Conservation (phyloP, 2,797 vertebrate genomes). For the Centroberyx gerrardi region DNA sequence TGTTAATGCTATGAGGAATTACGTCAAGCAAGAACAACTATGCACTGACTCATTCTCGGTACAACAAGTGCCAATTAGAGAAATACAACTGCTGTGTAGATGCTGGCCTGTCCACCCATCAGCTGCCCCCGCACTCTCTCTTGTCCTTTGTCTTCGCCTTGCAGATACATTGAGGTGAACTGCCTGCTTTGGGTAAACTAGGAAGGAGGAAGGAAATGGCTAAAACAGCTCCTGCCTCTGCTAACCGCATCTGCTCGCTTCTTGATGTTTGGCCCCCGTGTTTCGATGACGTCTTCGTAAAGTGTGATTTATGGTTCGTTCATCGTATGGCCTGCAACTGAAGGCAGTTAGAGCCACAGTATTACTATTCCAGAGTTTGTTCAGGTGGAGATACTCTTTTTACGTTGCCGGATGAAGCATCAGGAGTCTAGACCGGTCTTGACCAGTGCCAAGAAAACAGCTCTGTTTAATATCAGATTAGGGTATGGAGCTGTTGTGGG, state of each 20-base stretch:
- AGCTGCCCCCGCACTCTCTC: slow-evolving; percentile 32
- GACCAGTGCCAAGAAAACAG: slow-evolving; percentile 20
- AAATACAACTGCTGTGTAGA: slow-evolving; percentile 67
- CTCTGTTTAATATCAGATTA: slow-evolving; percentile 38
- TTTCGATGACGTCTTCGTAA: slow-evolving; percentile 46
- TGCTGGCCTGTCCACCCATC: slow-evolving; percentile 48
- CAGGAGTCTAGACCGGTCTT: slow-evolving; percentile 24
- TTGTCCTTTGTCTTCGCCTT: slow-evolving; percentile 1
- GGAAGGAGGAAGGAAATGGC: slow-evolving; percentile 58
- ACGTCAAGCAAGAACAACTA: slow-evolving; percentile 55
- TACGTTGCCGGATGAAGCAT: slow-evolving; percentile 19
- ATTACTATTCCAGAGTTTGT: slow-evolving; percentile 34
- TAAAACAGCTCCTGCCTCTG: slow-evolving; percentile 72
- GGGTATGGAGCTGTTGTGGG: slow-evolving; percentile 7
- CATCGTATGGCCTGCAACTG: neutral
- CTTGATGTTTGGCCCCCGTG: slow-evolving; percentile 26
- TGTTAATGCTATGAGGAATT: slow-evolving; percentile 47
- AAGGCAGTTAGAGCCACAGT: slow-evolving; percentile 5
- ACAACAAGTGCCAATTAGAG: slow-evolving; percentile 73
- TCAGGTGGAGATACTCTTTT: neutral
- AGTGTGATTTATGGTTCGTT: slow-evolving; percentile 44
- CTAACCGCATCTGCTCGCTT: slow-evolving; percentile 57
- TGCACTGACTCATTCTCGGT: slow-evolving; percentile 40
- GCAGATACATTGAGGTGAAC: slow-evolving; percentile 6
- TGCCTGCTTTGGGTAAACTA: slow-evolving; percentile 12